A percentile compares a stretch with the other conserved stretches of the same genome.
These are phyloP conservation scores for Acanthochromis polyacanthus DNA, from an alignment of 2,113 vertebrate genomes.

Conservation along the genomic window DNA sequence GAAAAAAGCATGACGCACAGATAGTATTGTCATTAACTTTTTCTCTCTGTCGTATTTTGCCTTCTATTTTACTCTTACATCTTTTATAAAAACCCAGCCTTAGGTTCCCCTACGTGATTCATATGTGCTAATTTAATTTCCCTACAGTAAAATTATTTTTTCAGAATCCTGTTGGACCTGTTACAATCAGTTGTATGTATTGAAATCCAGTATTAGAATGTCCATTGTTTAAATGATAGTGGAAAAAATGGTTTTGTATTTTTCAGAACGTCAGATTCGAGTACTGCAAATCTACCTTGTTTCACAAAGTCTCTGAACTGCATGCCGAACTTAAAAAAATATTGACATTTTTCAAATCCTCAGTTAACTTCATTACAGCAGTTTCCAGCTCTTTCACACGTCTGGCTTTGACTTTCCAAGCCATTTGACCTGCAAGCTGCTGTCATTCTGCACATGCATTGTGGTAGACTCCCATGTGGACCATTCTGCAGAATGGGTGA, in stretches of 20 bases:
- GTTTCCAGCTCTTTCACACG: not conserved
- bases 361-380: not conserved
- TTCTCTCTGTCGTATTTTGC: not conserved
- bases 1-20: not conserved
- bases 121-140: not conserved
- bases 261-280: not conserved
- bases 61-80: not conserved
- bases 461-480: conserved; percentile 39
- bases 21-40: not conserved
- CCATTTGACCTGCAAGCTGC: conserved; percentile 46
- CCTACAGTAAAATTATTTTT: not conserved
- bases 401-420: conserved; percentile 46
- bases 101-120: not conserved
- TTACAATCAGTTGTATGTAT: not conserved
- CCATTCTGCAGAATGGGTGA: conserved; percentile 12
- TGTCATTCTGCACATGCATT: conserved; percentile 47
- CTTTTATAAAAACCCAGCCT: not conserved
- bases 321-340: not conserved
- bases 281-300: conserved; percentile 2
- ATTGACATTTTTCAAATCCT: not conserved
- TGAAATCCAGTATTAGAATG: not conserved
- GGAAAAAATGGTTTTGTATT: not conserved
- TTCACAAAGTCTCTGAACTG: conserved; percentile 21
- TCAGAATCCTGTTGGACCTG: not conserved
- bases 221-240: not conserved